Evolutionary conservation across 2,113 vertebrate species (phyloP).

Genomic region (Aegypius monachus): DNA sequence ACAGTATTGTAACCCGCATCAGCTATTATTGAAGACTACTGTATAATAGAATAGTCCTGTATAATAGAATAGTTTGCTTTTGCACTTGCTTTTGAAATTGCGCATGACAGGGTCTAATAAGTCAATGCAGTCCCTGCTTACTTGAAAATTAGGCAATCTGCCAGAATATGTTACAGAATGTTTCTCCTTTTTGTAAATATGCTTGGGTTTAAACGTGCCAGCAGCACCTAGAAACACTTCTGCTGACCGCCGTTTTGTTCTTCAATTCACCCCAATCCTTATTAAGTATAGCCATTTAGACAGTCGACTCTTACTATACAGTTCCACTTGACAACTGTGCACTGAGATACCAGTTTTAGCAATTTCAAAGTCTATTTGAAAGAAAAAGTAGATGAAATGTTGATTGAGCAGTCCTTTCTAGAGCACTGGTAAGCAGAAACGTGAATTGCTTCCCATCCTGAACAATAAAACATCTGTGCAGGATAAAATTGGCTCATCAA

Average conservation of each 20-base stretch:
- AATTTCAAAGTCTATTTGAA: constrained; percentile 33
- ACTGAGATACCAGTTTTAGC: not conserved
- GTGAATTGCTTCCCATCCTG: constrained; percentile 28
- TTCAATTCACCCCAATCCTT: not conserved
- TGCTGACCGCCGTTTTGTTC: not conserved
- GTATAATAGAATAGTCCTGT: not conserved
- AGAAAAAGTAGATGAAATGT: not conserved
- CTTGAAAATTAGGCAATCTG: not conserved
- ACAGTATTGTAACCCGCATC: not conserved
- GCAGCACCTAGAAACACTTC: not conserved
- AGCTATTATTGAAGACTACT: not conserved
- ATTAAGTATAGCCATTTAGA: not conserved
- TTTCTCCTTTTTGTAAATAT: not conserved
- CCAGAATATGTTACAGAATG: not conserved
- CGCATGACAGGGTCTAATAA: not conserved
- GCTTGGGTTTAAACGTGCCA: not conserved
- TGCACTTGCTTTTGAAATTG: not conserved
- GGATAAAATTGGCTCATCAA: constrained; percentile 8
- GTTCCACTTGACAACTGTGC: not conserved
- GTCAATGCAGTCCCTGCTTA: not conserved
- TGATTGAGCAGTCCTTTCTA: constrained; percentile 35
- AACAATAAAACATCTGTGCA: constrained; percentile 46
- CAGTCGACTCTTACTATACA: not conserved
- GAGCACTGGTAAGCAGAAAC: constrained; percentile 14
- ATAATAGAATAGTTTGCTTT: not conserved